Base-by-base conservation (phyloP, 2,888 invertebrate genomes). In the Morinoia aosen region DNA sequence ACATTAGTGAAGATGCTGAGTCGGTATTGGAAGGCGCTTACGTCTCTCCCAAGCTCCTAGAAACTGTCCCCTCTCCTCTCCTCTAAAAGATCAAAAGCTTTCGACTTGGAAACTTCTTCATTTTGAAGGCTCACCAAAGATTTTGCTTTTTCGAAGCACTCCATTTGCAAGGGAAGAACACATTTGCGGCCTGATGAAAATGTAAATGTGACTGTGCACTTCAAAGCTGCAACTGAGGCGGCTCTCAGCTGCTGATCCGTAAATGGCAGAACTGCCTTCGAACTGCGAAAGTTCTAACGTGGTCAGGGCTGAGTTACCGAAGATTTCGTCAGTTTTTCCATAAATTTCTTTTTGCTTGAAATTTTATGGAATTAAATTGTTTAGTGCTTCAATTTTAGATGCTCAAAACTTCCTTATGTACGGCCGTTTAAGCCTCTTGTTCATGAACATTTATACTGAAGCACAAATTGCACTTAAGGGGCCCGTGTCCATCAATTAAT, bases 81-180 rank as follows among this genome's bases (percentile, higher is more conserved):
- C 8, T 25, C 76, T 76, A 76, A 76, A 76, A 76, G 25, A 76
- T 76, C 76, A 76, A 76, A 76, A 76, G 76, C 76, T 76, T 76
- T 76, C 76, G 76, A 76, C 76, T 76, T 76, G 33, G 76, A 76
- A 76, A 8, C 76, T 76, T 76, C 76, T 19, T 76, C 76, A 76
- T 76, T 76, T 76, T 76, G 76, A 76, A 76, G 76, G 76, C 76
- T 76, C 76, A 76, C 76, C 76, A 33, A 25, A 76, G 76, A 33
- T 76, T 76, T 76, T 76, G 33, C 76, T 76, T 76, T 33, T 25
- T 76, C 76, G 25, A 76, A 76, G 76, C 10, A 76, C 76, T 25
- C 76, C 76, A 76, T 76, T 76, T 76, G 76, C 76, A 76, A 76
- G 76, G 25, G 25, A 76, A 76, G 76, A 76, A 76, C 76, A 76